These are phyloP conservation scores for Drosophila kuntzei DNA, from an alignment of 2,888 invertebrate genomes.

Conservation along the genomic window DNA sequence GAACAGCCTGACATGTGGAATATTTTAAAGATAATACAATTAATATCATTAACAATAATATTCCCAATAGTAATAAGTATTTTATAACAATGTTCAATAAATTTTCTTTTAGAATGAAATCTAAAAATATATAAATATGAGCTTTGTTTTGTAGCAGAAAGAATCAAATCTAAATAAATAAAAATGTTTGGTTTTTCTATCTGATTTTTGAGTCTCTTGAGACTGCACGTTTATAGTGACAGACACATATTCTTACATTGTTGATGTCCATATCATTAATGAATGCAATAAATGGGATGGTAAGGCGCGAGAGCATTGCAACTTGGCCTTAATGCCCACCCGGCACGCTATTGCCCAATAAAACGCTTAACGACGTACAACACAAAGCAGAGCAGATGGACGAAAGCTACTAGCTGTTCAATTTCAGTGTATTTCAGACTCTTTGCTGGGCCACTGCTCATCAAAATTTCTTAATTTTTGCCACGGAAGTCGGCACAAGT, in stretches of 20 bases:
- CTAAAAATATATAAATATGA: not conserved
- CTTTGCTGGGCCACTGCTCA: constrained; percentile 46
- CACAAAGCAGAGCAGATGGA: not conserved
- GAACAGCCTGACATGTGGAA: too few relatives aligned
- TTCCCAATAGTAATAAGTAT: too few relatives aligned
- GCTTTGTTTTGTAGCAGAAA: too few relatives aligned
- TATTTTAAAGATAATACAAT: too few relatives aligned
- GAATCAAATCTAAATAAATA: not conserved
- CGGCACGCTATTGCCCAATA: constrained; percentile 81
- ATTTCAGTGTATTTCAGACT: constrained; percentile 1
- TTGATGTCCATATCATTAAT: constrained; percentile 69
- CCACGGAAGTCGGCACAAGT: constrained; percentile 23
- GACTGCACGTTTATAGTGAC: constrained; percentile 48
- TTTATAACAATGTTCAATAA: too few relatives aligned
- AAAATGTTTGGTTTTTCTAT: not conserved
- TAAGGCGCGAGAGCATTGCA: constrained; percentile 35
- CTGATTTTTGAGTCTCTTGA: constrained; percentile 4
- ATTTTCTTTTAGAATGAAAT: too few relatives aligned
- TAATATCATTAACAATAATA: too few relatives aligned
- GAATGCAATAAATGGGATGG: constrained; percentile 39
- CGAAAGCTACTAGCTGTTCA: not conserved
- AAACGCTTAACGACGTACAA: constrained; percentile 66
- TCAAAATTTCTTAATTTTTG: constrained; percentile 74
- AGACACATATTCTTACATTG: constrained; percentile 65
- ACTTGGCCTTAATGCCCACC: constrained; percentile 69